A percentile compares a stretch with the other conserved stretches of the same genome.
Conservation (phyloP, 2,797 vertebrate species). For the Trematomus bernacchii region DNA sequence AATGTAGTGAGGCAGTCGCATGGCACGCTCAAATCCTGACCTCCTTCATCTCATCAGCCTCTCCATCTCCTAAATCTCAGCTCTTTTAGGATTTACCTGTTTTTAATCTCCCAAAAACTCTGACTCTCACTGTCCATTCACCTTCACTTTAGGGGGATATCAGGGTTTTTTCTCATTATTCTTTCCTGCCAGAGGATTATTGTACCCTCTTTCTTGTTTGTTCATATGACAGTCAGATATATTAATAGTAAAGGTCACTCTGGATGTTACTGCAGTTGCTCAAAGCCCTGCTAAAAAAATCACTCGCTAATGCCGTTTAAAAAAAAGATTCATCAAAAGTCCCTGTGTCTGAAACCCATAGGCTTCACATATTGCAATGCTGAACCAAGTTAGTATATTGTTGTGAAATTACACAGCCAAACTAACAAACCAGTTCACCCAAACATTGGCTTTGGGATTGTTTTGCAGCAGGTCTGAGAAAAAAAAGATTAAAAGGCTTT, state of each 20-base stretch:
- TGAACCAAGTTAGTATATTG: conserved; percentile 1
- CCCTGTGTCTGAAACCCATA: conserved; percentile 15
- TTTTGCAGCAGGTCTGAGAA: conserved; percentile 7
- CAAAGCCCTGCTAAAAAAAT: conserved; percentile 40
- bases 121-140: conserved; percentile 50
- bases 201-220: conserved; percentile 1
- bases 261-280: conserved; percentile 28
- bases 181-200: conserved; percentile 8
- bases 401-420: neutral
- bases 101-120: conserved; percentile 71
- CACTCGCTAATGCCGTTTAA: conserved; percentile 34
- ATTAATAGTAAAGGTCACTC: conserved; percentile 43
- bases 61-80: conserved; percentile 49
- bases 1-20: conserved; percentile 46
- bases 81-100: conserved; percentile 74
- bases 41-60: conserved; percentile 50
- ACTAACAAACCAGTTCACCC: conserved; percentile 16
- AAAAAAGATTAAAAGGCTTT: conserved; percentile 30
- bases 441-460: conserved; percentile 4
- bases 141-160: conserved; percentile 39
- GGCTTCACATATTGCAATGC: neutral
- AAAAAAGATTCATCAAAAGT: conserved; percentile 29
- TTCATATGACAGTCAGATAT: conserved; percentile 36
- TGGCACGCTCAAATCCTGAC: conserved; percentile 63
- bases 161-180: conserved; percentile 38